Base-by-base conservation (phyloP, 2,888 invertebrate genomes). In the Diaphora mendica region DNA sequence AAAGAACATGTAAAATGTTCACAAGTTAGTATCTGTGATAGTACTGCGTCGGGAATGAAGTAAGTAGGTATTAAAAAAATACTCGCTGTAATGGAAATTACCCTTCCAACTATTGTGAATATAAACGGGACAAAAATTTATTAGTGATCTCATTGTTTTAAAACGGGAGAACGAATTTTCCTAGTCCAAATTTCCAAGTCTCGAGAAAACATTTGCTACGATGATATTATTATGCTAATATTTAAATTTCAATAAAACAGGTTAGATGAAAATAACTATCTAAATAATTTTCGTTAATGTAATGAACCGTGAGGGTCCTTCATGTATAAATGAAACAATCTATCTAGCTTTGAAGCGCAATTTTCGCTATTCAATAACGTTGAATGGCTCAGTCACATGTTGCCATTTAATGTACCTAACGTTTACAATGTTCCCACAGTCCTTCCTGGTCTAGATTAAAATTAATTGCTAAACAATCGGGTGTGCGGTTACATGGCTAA, bases 391-490 rank as follows among this genome's bases (percentile, higher is more conserved):
- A 17, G 17, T 30, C 15, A 62, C 30, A 62, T 62, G 62, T 62
- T 30, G 62, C 62, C 62, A 30, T 30, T 62, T 62, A 15, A 62
- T 5, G 13, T 48, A 33, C n/a, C n/a, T n/a, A n/a, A n/a, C 23
- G 20, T 30, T 68, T 51, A 55, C 35, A 35, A 35, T 35, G 62
- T 59, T 62, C 11, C 9, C 69, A 26, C 59, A 30, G 20, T 26
- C 59, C 39, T 51, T 75, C 70, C 68, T 68, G 33, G 51, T 68
- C 42, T 69, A 68, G 71, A 80, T 82, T 76, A 76, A 80, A 84
- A 82, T 82, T 84, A 80, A 82, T 80, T 76, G 74, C 75, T 72
- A 75, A 82, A 84, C 81, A 82, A 84, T 78, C 76, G 64, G 66
- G 48, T 77, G 75, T 73, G 71, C 64, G 75, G 76, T 76, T 82